A percentile compares a stretch with the other conserved stretches of the same genome.
phyloP scores from a whole-genome alignment of 2,113 vertebrate genomes.

The Poeciliopsis prolifica region DNA sequence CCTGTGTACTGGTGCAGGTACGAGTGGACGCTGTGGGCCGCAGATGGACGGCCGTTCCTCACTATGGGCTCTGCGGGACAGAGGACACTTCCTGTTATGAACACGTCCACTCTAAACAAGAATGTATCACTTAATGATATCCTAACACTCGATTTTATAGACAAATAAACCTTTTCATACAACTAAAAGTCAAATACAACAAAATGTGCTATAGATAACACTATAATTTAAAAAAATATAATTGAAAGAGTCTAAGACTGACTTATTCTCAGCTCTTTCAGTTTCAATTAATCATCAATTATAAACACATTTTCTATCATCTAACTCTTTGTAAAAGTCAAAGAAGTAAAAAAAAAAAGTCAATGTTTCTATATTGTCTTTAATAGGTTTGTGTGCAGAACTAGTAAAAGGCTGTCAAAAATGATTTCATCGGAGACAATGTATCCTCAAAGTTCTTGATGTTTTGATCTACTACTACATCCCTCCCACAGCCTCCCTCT shows the following conservation, averaged over 20 bases:
- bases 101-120: neutral
- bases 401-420: neutral
- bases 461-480: neutral
- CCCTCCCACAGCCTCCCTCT: too few relatives aligned
- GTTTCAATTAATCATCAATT: too few relatives aligned
- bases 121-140: neutral
- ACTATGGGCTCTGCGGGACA: slow-evolving; percentile 88
- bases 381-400: neutral
- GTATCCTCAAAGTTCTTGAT: neutral
- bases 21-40: slow-evolving; percentile 95
- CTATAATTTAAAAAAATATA: too few relatives aligned
- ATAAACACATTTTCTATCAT: too few relatives aligned
- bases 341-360: neutral
- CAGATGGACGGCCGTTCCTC: slow-evolving; percentile 93
- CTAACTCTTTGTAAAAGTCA: too few relatives aligned
- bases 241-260: too few relatives aligned
- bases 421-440: neutral
- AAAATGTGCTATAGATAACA: too few relatives aligned
- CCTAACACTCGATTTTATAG: neutral
- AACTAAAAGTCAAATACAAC: neutral
- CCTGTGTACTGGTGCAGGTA: slow-evolving; percentile 96
- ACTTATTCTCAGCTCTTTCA: too few relatives aligned
- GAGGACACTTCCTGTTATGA: slow-evolving; percentile 17
- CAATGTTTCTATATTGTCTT: neutral
- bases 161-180: neutral